These are phyloP conservation scores for Pseudochirops corinnae DNA, from an alignment of 2,797 vertebrate species.

Conservation along the genomic window DNA sequence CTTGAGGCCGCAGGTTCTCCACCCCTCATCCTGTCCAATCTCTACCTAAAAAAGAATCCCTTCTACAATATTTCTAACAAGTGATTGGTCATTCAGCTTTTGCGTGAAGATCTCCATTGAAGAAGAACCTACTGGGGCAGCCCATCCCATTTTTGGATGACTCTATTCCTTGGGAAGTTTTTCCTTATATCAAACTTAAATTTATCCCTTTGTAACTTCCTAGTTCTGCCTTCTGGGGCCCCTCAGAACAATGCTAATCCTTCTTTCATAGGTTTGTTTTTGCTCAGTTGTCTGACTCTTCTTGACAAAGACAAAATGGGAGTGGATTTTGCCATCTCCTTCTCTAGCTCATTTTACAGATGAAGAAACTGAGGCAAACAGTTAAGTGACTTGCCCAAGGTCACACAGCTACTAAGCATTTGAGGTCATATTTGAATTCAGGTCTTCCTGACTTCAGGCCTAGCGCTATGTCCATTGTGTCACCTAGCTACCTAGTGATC, in stretches of 20 bases:
- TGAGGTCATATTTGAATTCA: not conserved
- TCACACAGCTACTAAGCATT: not conserved
- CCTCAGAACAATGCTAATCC: not conserved
- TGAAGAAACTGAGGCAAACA: not conserved
- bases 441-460: not conserved
- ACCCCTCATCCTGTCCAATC: not conserved
- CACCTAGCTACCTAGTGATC: not conserved
- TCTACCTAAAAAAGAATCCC: not conserved
- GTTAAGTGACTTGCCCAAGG: not conserved
- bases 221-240: not conserved
- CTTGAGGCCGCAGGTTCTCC: too few species aligned
- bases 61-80: not conserved
- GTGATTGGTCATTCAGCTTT: not conserved
- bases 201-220: not conserved
- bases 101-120: not conserved
- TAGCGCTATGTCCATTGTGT: not conserved
- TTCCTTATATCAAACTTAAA: not conserved
- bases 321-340: not conserved
- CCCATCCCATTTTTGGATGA: not conserved
- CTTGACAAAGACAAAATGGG: not conserved
- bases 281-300: not conserved
- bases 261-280: not conserved
- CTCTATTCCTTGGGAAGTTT: not conserved
- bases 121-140: not conserved
- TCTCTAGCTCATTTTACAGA: not conserved